Evolutionary conservation across 2,888 invertebrate genomes (phyloP), one percentile per base, ranked within the genome.

Genomic region (Azorinus chamasolen): DNA sequence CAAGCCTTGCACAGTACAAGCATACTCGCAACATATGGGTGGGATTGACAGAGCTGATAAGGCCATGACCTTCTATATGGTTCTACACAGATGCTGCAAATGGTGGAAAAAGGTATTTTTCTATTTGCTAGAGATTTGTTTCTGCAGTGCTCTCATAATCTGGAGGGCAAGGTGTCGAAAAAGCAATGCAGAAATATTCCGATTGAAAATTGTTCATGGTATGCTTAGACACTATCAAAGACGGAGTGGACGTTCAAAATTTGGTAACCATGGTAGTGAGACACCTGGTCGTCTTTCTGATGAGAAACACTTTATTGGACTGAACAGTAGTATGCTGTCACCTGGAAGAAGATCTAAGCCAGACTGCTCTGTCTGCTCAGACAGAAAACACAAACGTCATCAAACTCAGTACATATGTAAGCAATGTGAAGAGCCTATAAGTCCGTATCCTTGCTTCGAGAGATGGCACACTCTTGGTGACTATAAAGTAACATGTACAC

Each of bases 371-470:
- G 70, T 70, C 6, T 70, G 70, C 37, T 46, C 39, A 2, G 53
- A 70, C 54, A 45, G 61, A 18, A n/a, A 37, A 16, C 14, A 22
- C 18, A 72, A 48, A 20, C 18, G 65, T 1, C 72, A 64, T 46
- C 72, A 72, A 25, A 72, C 65, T 18, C 45, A 45, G n/a, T 59
- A 51, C 43, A 24, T 45, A 18, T 72, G 72, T 48, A 24, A 1
- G 1, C 14, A 58, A 6, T 72, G 72, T 65, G 54, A 53, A 1
- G 20, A 39, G 25, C 59, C 65, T 2, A 25, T 65, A 46, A 65
- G 72, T 53, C 12, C 65, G 24, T 51, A 53, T n/a, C 72, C 72
- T 12, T 72, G 64, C 51, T 72, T 72, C 46, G 59, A 65, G 53
- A 27, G 59, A 22, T 72, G 39, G 16, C 65, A 72, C 18, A 58